Evolutionary conservation across 1,140 invertebrate species (phyloP).

Genomic region (Heterodera carotae): DNA sequence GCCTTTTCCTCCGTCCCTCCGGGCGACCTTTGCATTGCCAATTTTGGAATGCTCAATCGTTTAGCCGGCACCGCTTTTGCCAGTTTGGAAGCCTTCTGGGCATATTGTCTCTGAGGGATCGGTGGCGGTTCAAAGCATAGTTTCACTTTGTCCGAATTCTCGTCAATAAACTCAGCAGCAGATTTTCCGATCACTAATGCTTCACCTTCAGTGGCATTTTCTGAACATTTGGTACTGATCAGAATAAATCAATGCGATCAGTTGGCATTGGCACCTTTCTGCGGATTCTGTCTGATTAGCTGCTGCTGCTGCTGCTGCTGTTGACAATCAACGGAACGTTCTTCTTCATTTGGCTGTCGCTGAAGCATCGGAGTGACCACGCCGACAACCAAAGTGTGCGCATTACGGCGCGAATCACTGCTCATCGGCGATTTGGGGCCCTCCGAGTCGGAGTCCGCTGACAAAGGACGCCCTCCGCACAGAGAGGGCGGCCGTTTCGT

Average conservation of each 20-base stretch:
- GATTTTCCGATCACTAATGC: background rate
- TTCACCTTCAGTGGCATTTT: background rate
- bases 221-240: background rate
- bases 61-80: background rate
- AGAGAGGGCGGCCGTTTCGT: background rate
- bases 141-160: background rate
- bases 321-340: background rate
- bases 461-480: background rate
- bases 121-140: background rate
- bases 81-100: slow-evolving; percentile 5
- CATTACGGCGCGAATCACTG: background rate
- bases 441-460: background rate
- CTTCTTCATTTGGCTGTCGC: slow-evolving; percentile 4
- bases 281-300: background rate
- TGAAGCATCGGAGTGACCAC: slow-evolving; percentile 30
- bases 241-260: background rate
- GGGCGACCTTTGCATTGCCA: background rate
- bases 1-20: background rate
- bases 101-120: background rate
- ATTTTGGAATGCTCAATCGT: background rate
- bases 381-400: slow-evolving; percentile 17
- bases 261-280: too few species aligned
- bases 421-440: background rate
- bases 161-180: background rate
- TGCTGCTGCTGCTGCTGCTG: background rate